Conservation (phyloP, 2,797 vertebrate species). For the Buceros bicornis region DNA sequence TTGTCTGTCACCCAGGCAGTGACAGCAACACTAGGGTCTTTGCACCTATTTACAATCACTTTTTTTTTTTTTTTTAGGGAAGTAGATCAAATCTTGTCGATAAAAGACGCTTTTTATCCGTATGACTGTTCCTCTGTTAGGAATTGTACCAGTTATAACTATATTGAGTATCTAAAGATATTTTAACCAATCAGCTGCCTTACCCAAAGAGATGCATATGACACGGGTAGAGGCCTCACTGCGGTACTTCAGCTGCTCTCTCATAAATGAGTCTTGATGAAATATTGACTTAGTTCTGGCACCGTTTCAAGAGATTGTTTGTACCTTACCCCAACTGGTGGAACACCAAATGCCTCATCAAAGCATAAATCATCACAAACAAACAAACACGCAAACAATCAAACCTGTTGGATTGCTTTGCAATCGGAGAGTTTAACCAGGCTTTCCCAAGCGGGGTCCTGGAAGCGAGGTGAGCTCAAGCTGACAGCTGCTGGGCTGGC, state of each 20-base stretch:
- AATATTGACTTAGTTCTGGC: conserved; percentile 65
- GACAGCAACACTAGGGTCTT: background rate
- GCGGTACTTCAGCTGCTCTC: background rate
- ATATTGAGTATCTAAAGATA: background rate
- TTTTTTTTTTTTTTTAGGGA: background rate
- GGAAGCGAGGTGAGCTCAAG: background rate
- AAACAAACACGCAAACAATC: conserved; percentile 53
- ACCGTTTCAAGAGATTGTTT: conserved; percentile 51
- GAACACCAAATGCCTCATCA: conserved; percentile 55
- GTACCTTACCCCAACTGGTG: conserved; percentile 45
- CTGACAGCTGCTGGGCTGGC: conserved; percentile 29
- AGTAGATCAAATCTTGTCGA: background rate
- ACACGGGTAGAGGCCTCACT: background rate
- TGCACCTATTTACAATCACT: background rate
- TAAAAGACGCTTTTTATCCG: background rate
- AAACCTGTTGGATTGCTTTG: conserved; percentile 42
- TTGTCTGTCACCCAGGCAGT: background rate
- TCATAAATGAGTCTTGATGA: conserved; percentile 56
- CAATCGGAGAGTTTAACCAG: background rate
- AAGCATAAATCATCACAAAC: conserved; percentile 50
- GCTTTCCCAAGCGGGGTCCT: conserved; percentile 44
- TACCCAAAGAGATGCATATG: background rate
- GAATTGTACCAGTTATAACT: background rate
- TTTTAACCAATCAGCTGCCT: background rate
- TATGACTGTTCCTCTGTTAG: background rate